Evolutionary conservation across 2,113 vertebrate species (phyloP), one percentile per base, ranked within the genome.

Genomic region (Tonatia bakeri): DNA sequence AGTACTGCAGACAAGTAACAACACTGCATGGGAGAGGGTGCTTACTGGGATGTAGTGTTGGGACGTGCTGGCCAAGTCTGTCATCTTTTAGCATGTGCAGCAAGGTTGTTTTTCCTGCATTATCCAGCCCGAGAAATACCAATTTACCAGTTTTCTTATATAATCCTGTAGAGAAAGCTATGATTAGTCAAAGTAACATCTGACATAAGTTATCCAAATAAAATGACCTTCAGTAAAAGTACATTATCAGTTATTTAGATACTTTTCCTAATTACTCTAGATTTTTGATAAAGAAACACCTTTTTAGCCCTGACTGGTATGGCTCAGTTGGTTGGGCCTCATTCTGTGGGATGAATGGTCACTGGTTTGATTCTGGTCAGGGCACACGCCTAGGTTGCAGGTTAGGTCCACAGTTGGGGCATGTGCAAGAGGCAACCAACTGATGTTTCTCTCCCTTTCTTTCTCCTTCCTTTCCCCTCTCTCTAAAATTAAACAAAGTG

Each of bases 41-140:
- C 99, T 99, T 98, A 99, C 99, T 99, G 97, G 99, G 99, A 98
- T 99, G 99, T 98, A 99, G 98, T 9, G 99, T 99, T 89, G 99
- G 99, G 95, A 99, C 99, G 5, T 99, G 99, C 61, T 99, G 99
- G 97, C 99, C 99, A 98, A 99, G 97, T 98, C 99, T 98, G 98
- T 99, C 99, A 97, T 99, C 99, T 99, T 99, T 99, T 94, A 99
- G 99, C 99, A 99, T 99, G 98, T 99, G 99, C 97, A 99, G 98
- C 98, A 99, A 98, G 6, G 99, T 99, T 0, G 99, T 99, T 98
- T 99, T 99, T 90, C 99, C 99, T 87, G 99, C 99, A 99, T 99
- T 99, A 98, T 99, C 99, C 98, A 99, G 98, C 94, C 99, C 99
- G 97, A 99, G 99, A 98, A 99, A 99, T 95, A 99, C 99, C 98